These are phyloP conservation scores for Xiphorhynchus erythropygius DNA, from an alignment of 2,797 vertebrate genomes.

Conservation along the genomic window DNA sequence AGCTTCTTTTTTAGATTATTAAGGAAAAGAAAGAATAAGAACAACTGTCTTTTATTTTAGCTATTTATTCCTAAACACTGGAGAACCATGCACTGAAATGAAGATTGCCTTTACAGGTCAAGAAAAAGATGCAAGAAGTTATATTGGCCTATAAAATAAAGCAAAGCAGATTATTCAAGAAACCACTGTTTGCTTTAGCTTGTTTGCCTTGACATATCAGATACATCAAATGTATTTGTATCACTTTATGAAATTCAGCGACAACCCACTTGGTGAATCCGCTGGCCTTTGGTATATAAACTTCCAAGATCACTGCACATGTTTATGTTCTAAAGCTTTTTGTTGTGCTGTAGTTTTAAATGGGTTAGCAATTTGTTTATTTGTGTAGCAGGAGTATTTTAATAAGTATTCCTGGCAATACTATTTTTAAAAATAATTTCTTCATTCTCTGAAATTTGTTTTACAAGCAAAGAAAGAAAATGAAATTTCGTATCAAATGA, in stretches of 20 bases:
- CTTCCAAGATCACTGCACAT: not conserved
- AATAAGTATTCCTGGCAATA: not conserved
- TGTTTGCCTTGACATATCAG: not conserved
- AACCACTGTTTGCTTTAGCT: not conserved
- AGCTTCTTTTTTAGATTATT: not conserved
- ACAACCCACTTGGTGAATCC: not conserved
- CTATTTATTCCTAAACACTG: not conserved
- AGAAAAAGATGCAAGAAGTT: not conserved
- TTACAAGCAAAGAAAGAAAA: not conserved
- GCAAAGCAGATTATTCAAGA: not conserved
- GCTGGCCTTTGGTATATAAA: not conserved
- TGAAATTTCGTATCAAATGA: not conserved
- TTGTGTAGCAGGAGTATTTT: not conserved
- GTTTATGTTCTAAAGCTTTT: not conserved
- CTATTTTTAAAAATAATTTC: not conserved
- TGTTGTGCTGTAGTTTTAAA: not conserved
- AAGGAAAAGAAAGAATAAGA: not conserved
- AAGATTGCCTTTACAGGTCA: not conserved
- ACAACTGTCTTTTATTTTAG: not conserved
- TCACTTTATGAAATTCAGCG: not conserved
- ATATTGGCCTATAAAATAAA: not conserved
- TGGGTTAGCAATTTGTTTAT: not conserved
- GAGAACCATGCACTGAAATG: not conserved
- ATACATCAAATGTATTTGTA: not conserved
- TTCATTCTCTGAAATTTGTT: not conserved